Evolutionary conservation across 2,888 invertebrate species (phyloP), one percentile per base, ranked within the genome.

Genomic region (Ctena decussata): DNA sequence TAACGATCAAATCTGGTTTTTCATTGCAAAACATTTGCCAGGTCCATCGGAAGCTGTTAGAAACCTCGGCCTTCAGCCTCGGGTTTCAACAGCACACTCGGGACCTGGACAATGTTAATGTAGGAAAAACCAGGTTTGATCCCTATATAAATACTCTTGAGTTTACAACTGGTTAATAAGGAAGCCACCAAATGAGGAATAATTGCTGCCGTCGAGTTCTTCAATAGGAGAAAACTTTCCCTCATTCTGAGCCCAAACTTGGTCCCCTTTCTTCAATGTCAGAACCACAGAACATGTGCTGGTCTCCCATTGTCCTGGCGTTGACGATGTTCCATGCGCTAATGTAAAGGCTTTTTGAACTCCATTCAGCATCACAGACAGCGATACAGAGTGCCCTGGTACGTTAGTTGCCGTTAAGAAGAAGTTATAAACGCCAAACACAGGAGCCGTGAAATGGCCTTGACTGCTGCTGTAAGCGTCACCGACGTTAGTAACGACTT

Each of bases 201-300:
- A 86, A 15, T 53, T 60, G 74, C 83, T 80, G 1, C 86, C 86
- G 30, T 86, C 86, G 6, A 86, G 35, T 5, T 65, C 35, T 49
- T 86, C 86, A n/a, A 74, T 44, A 12, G 80, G 27, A 24, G 86
- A 86, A 32, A 86, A 86, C 57, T 77, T 35, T 11, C 46, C 77
- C 30, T 86, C 86, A 41, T 86, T 83, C 37, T 86, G 86, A n/a
- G 77, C 83, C 86, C 86, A 86, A 3, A 86, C 86, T 27, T 86
- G 53, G n/a, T 86, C 86, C 5, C 86, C 86, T 18, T 15, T 60
- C 18, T 70, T 77, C 0, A 86, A 46, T 1, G 65, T 37, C 15
- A 86, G 41, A 11, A 75, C 72, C 0, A 77, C 77, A 39, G 73
- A 41, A 35, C 80, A 60, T 1, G 86, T 86, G 32, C 73, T 80